Conservation (phyloP, 2,888 invertebrate species). For the Caenorhabditis angaria region DNA sequence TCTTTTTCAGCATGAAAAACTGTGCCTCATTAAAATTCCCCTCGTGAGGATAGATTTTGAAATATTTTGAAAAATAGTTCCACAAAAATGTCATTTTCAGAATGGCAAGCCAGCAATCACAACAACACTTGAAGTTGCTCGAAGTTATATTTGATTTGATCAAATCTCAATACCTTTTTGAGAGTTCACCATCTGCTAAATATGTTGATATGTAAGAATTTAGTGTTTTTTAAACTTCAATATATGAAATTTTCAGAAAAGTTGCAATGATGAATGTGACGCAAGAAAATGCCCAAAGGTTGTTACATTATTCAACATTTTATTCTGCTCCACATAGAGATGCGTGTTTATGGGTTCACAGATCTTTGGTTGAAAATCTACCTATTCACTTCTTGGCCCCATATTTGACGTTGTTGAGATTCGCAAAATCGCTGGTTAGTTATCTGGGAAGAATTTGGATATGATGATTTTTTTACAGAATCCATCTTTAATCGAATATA, state of each 20-base stretch:
- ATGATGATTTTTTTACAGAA: not conserved
- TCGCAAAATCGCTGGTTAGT: constrained; percentile 52
- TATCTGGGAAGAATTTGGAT: no score
- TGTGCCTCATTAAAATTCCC: not conserved
- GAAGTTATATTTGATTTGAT: constrained; percentile 9
- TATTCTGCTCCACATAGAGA: constrained; percentile 10
- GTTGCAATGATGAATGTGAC: constrained; percentile 16
- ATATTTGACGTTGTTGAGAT: constrained; percentile 57
- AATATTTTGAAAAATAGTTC: not conserved
- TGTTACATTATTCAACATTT: constrained; percentile 16
- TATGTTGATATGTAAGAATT: constrained; percentile 11
- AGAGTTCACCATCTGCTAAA: constrained; percentile 8
- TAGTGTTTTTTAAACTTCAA: not conserved
- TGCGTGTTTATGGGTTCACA: constrained; percentile 46
- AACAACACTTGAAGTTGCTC: not conserved
- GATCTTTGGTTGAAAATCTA: constrained; percentile 51
- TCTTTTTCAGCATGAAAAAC: no score
- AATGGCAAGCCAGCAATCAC: constrained; percentile 16
- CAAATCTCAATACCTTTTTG: constrained; percentile 13
- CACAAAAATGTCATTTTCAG: not conserved
- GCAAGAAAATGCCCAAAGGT: constrained; percentile 15
- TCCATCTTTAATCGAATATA: constrained; percentile 2
- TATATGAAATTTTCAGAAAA: not conserved
- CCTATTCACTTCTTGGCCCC: constrained; percentile 52
- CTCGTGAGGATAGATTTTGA: not conserved